Base-by-base conservation (phyloP, 2,113 vertebrate species). In the Campylomormyrus numenius region DNA sequence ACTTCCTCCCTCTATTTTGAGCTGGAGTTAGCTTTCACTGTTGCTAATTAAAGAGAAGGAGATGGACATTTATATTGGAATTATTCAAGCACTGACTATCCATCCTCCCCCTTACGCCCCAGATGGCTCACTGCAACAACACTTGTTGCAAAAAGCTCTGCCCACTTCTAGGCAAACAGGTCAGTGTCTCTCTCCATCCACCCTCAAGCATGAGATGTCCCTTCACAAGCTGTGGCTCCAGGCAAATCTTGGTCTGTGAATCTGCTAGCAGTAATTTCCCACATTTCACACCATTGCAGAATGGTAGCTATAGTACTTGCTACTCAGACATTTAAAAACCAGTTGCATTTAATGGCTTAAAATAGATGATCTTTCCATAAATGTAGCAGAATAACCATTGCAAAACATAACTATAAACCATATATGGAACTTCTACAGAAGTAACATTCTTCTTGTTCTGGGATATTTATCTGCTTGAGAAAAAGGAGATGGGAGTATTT, bases 181-280 rank as follows among this genome's bases (percentile, higher is more conserved):
- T 87, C 85, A 87, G 49, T n/a, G n/a, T 31, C 27, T 35, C 15
- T 53, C 50, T 35, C 85, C 6, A 39, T 53, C 24, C 50, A 53
- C 3, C 48, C 50, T 31, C 50, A 13, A 31, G 49, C 50, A 53
- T 35, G 49, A 56, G 31, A 39, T 87, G 85, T 87, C 50, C 85
- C 50, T 87, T 50, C 85, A 53, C 49, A 87, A 53, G 50, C 49
- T 53, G 85, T 87, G 49, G 85, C 48, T 53, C 50, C 49, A 87
- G 85, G 27, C 50, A 53, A 87, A n/a, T 5, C 31, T 17, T 53
- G 50, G n/a, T 50, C 85, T 31, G 50, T 87, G 50, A 39, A n/a
- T 86, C 85, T 8, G 50, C 85, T 27, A 53, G 6, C 50, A 87
- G 31, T 53, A 13, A 53, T 56, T 87, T 87, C 31, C 85, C 27